These are phyloP conservation scores for Aphelenchoides besseyi DNA, from an alignment of 1,140 invertebrate species.

Conservation along the genomic window DNA sequence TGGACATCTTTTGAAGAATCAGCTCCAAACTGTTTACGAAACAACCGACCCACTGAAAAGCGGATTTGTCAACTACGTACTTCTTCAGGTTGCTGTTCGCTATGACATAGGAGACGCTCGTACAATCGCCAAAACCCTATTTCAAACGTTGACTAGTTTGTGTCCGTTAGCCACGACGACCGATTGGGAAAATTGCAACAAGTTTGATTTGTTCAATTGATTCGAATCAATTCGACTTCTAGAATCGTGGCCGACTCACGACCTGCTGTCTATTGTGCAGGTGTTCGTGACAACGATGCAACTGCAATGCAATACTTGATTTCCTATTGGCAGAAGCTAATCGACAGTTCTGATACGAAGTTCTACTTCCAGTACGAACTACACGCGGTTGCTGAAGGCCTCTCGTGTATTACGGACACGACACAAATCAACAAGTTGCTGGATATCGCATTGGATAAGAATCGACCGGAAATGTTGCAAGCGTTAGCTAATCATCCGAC, in stretches of 20 bases:
- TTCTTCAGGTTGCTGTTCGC: neutral
- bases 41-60: neutral
- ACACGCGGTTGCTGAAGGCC: neutral
- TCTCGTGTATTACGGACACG: neutral
- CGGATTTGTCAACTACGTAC: constrained; percentile 7
- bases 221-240: too few species aligned
- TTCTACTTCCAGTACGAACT: constrained; percentile 22
- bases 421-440: constrained; percentile 1
- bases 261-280: constrained; percentile 7
- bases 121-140: neutral
- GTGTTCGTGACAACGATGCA: neutral
- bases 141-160: neutral
- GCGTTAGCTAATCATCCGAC: neutral
- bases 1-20: neutral
- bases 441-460: constrained; percentile 2
- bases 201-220: too few species aligned
- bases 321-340: neutral
- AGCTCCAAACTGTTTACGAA: neutral
- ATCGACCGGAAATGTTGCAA: neutral
- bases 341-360: neutral
- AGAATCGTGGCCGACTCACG: constrained; percentile 2
- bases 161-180: neutral
- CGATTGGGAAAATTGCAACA: neutral
- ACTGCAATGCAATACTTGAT: neutral
- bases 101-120: constrained; percentile 1